Conservation (phyloP, 2,888 invertebrate genomes). For the Trissolcus japonicus region DNA sequence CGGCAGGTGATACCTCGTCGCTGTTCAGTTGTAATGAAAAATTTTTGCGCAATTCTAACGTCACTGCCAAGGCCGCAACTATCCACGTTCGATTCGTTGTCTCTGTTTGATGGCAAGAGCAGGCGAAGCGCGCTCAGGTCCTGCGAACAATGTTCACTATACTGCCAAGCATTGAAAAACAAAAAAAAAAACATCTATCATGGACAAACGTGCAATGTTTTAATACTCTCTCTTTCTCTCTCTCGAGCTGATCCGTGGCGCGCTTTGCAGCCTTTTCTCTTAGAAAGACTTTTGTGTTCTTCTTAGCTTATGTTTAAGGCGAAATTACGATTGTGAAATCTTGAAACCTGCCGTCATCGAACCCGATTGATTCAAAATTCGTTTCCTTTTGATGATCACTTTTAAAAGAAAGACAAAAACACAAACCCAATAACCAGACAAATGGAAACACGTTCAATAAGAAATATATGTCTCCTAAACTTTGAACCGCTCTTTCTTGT, state of each 20-base stretch:
- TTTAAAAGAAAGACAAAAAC: background rate
- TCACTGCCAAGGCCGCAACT: conserved; percentile 75
- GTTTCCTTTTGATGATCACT: conserved; percentile 32
- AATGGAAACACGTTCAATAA: conserved; percentile 44
- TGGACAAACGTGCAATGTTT: conserved; percentile 54
- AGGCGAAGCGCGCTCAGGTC: conserved; percentile 50
- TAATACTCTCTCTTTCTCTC: conserved; percentile 61
- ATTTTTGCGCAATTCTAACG: conserved; percentile 69
- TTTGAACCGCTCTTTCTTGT: too few species aligned
- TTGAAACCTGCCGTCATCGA: conserved; percentile 59
- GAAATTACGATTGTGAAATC: background rate
- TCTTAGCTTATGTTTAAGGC: too few species aligned
- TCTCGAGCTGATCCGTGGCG: conserved; percentile 36
- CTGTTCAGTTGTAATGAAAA: conserved; percentile 30
- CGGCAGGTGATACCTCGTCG: conserved; percentile 40
- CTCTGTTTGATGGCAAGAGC: conserved; percentile 45
- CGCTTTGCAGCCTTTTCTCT: conserved; percentile 28
- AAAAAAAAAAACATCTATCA: background rate
- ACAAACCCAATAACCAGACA: conserved; percentile 1
- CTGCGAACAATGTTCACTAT: conserved; percentile 69
- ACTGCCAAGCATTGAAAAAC: conserved; percentile 69
- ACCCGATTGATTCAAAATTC: conserved; percentile 46
- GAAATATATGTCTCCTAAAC: conserved; percentile 1
- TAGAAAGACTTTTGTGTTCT: conserved; percentile 11
- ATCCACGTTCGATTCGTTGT: conserved; percentile 70